A percentile compares a stretch with the other conserved stretches of the same genome.
Evolutionary conservation across 2,113 vertebrate genomes (phyloP).

Genomic region (Toxotes jaculatrix): DNA sequence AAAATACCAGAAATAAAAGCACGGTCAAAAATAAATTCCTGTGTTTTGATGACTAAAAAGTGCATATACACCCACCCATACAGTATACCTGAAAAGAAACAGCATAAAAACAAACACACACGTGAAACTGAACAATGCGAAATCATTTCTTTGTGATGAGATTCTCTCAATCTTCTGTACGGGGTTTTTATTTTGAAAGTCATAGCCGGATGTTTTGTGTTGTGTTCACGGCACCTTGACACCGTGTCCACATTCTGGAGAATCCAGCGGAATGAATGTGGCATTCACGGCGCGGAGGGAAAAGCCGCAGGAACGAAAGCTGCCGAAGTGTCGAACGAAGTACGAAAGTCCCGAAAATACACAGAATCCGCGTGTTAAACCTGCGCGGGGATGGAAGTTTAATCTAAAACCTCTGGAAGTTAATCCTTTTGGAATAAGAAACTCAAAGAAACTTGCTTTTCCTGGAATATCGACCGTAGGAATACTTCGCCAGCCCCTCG

Average conservation of each 20-base stretch:
- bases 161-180: too few relatives aligned
- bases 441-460: background rate
- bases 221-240: constrained; percentile 31
- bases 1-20: background rate
- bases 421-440: background rate
- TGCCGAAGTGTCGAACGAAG: background rate
- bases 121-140: too few relatives aligned
- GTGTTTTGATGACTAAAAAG: too few relatives aligned
- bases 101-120: too few relatives aligned
- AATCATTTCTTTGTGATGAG: too few relatives aligned
- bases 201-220: background rate
- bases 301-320: constrained; percentile 8
- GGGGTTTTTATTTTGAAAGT: constrained; percentile 51
- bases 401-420: accelerated
- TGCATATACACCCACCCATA: too few relatives aligned
- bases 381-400: accelerated
- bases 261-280: constrained; percentile 54
- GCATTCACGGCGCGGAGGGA: constrained; percentile 61
- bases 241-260: background rate
- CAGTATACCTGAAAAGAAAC: too few relatives aligned
- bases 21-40: background rate
- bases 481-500: background rate
- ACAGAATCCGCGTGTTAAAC: accelerated
- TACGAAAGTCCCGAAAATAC: background rate
- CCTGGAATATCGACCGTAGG: constrained; percentile 13